Evolutionary conservation across 2,113 vertebrate genomes (phyloP), one percentile per base, ranked within the genome.

Genomic region (Glaucomys volans): DNA sequence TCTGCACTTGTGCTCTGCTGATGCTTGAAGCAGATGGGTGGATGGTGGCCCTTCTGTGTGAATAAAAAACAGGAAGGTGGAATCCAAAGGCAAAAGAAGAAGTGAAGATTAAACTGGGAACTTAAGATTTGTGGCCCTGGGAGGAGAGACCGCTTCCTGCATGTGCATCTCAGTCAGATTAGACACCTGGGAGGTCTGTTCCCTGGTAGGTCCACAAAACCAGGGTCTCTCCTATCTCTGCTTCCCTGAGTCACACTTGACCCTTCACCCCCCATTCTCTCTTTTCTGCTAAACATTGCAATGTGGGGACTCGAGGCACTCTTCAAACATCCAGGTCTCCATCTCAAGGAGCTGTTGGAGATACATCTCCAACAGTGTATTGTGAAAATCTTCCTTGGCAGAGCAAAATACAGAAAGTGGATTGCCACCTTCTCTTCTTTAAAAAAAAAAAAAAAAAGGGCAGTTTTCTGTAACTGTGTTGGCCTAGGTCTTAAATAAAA

Each of bases 141-240:
- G 24, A 79, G 20, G 69, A 30, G 42, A 75, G 32, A 28, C 6
- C 2, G 6, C 44, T 42, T 24, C 17, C 67, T 24, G 11, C 26
- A 0, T 1, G 1, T 35, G 47, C 17, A 20, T 20, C 24, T 32
- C 0, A 2, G 47, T 40, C 47, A 8, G n/a, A 9, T 4, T 4
- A 66, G n/a, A 37, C 37, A 20, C 4, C n/a, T n/a, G 8, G 44
- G 44, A 42, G 10, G 0, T 54, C 13, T 18, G 3, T 90, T 52
- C 22, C 40, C 67, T 10, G 35, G 32, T 3, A 35, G 9, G n/a
- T n/a, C 80, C 37, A 57, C 22, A 50, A 62, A 67, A 42, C 50
- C 0, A 1, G n/a, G 17, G 16, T 44, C 44, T 75, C 5, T 69
- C 18, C 37, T 28, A 0, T 30, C 67, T 77, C 81, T 1, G 0